Conservation (phyloP, 2,113 vertebrate species). For the Ictalurus punctatus region DNA sequence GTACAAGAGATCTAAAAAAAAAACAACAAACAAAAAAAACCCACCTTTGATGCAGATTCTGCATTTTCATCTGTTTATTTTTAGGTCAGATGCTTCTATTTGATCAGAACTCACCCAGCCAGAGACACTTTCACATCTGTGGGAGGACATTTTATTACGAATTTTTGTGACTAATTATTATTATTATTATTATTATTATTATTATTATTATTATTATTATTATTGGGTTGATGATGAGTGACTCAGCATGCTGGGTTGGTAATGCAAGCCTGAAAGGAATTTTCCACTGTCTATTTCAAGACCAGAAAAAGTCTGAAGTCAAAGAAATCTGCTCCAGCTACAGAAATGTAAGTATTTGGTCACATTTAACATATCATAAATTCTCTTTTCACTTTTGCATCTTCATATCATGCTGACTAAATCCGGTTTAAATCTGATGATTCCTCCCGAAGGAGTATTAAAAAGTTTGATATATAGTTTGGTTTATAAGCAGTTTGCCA, state of each 20-base stretch:
- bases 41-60: background rate
- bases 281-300: background rate
- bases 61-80: background rate
- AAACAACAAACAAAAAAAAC: no score
- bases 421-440: background rate
- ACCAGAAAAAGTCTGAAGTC: background rate
- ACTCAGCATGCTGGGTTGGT: background rate
- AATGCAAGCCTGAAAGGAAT: background rate
- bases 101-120: background rate
- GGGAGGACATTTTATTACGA: background rate
- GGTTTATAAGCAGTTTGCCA: background rate
- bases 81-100: background rate
- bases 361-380: background rate
- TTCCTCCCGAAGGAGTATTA: background rate
- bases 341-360: background rate
- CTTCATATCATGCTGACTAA: background rate
- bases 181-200: no score
- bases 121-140: background rate
- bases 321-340: background rate
- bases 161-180: background rate
- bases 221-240: background rate
- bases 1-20: no score
- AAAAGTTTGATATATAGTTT: background rate
- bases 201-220: background rate
- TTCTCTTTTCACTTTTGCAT: background rate